phyloP scores from a whole-genome alignment of 2,113 vertebrate species.

The Ginglymostoma cirratum region DNA sequence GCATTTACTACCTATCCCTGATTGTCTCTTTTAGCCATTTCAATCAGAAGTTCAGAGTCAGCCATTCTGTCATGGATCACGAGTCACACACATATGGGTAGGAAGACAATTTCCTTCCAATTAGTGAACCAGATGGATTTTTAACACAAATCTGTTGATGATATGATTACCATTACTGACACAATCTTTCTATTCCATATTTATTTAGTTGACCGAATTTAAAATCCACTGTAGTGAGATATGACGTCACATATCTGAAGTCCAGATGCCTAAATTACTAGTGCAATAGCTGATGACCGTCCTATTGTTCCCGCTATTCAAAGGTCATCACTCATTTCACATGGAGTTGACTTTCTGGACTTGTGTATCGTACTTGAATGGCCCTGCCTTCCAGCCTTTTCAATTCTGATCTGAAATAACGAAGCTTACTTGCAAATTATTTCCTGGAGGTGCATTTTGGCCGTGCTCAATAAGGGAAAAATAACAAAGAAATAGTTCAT shows the following conservation, averaged over 20 bases:
- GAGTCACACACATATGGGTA: neutral
- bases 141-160: neutral
- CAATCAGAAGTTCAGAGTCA: neutral
- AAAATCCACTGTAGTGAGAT: neutral
- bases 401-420: neutral
- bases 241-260: neutral
- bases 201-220: neutral
- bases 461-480: neutral
- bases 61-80: neutral
- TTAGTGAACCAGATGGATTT: neutral
- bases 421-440: neutral
- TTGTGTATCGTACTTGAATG: neutral
- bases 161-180: neutral
- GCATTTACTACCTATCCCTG: neutral
- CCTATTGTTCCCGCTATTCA: neutral
- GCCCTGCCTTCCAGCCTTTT: neutral
- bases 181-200: neutral
- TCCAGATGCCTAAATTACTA: neutral
- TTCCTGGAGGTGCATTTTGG: neutral
- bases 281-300: neutral
- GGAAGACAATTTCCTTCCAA: neutral
- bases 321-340: neutral
- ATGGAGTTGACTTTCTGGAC: neutral
- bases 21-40: neutral
- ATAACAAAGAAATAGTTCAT: neutral